A percentile compares a stretch with the other conserved stretches of the same genome.
Evolutionary conservation across 2,888 invertebrate species (phyloP).

Genomic region (Anorthoa munda): DNA sequence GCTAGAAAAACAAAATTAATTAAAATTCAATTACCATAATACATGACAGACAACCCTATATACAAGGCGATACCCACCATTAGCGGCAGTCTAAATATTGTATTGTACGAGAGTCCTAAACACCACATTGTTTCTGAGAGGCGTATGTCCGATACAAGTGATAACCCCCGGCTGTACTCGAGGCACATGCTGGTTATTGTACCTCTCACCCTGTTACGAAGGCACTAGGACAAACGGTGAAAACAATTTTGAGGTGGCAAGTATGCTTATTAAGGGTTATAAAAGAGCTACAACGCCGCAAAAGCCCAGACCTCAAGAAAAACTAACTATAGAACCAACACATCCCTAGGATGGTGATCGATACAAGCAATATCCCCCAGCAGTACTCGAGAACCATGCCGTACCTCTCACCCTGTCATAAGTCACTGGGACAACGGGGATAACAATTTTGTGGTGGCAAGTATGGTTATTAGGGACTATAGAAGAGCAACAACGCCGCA

Average conservation of each 20-base stretch:
- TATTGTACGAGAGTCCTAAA: slow-evolving; percentile 80
- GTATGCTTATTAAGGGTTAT: neutral
- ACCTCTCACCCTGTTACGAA: slow-evolving; percentile 46
- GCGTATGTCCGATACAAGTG: slow-evolving; percentile 77
- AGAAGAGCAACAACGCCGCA: no score
- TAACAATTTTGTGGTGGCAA: slow-evolving; percentile 32
- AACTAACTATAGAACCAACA: no score
- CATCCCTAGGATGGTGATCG: slow-evolving; percentile 38
- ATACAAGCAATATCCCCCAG: slow-evolving; percentile 73
- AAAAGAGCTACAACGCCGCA: no score
- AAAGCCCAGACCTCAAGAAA: no score
- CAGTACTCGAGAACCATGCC: slow-evolving; percentile 42
- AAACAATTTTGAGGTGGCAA: slow-evolving; percentile 28
- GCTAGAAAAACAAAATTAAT: neutral
- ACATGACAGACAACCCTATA: slow-evolving; percentile 66
- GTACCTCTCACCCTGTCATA: slow-evolving; percentile 50
- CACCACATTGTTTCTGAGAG: slow-evolving; percentile 81
- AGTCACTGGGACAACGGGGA: slow-evolving; percentile 35
- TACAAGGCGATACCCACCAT: slow-evolving; percentile 81
- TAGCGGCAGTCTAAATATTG: slow-evolving; percentile 82
- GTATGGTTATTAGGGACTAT: slow-evolving; percentile 1
- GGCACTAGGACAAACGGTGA: slow-evolving; percentile 35
- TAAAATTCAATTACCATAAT: slow-evolving; percentile 10
- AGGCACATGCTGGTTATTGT: slow-evolving; percentile 41
- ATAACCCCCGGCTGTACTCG: slow-evolving; percentile 65